A percentile compares a stretch with the other conserved stretches of the same genome.
Conservation (phyloP, 2,113 vertebrate species). For the Cavia porcellus region DNA sequence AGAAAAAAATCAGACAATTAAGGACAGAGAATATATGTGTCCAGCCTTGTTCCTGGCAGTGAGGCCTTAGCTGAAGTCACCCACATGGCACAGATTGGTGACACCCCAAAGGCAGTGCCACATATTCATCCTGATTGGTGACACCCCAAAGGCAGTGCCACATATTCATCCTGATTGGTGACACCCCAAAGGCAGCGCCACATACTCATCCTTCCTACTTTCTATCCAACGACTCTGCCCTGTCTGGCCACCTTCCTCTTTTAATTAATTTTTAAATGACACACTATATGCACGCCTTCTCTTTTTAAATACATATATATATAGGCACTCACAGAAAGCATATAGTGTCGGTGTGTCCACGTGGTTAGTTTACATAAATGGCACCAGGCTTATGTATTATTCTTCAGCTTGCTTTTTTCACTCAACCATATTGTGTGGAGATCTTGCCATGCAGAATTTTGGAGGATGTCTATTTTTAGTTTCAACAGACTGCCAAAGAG, state of each 20-base stretch:
- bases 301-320: no score
- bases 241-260: slow-evolving; percentile 4
- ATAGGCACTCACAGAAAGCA: background rate
- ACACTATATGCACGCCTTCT: background rate
- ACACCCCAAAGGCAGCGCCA: background rate
- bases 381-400: background rate
- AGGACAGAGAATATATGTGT: slow-evolving; percentile 7
- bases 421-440: background rate
- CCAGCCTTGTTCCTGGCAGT: background rate
- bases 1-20: slow-evolving; percentile 42
- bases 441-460: background rate
- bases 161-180: no score
- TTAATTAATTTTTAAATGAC: slow-evolving; percentile 37
- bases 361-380: slow-evolving; percentile 36
- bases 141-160: background rate
- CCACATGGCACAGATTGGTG: background rate
- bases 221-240: background rate
- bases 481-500: slow-evolving; percentile 48
- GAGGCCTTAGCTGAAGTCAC: slow-evolving; percentile 1
- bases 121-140: no score
- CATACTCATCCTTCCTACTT: background rate
- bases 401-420: slow-evolving; percentile 14
- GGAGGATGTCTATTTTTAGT: slow-evolving; percentile 33
- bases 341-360: background rate
- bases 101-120: background rate